phyloP scores from a whole-genome alignment of 2,888 invertebrate genomes.

The Oscheius sp. region DNA sequence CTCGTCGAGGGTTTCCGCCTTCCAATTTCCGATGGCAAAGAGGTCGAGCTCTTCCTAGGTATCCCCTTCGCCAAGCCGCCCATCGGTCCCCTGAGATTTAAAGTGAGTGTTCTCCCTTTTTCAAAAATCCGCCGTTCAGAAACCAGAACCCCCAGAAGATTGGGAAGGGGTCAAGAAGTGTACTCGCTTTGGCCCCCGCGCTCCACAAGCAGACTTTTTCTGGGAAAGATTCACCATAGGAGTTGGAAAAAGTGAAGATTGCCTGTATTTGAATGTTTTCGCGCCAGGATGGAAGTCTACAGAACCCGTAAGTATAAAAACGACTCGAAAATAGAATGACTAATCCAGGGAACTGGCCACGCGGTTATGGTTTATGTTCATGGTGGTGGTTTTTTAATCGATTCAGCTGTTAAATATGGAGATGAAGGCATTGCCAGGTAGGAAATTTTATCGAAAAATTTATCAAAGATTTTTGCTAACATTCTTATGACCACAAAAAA shows the following conservation, averaged over 20 bases:
- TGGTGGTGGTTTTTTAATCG: constrained; percentile 59
- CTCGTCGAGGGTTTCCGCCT: constrained; percentile 56
- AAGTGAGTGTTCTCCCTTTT: constrained; percentile 35
- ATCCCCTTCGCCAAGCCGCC: constrained; percentile 70
- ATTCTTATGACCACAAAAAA: too few species aligned
- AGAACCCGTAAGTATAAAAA: constrained; percentile 35
- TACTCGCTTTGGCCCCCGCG: constrained; percentile 56
- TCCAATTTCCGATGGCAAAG: constrained; percentile 48
- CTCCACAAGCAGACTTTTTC: constrained; percentile 54
- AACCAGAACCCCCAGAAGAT: constrained; percentile 44
- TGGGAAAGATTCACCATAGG: constrained; percentile 41
- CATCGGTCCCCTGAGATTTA: constrained; percentile 64
- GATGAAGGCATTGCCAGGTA: constrained; percentile 44
- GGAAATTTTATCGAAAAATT: not conserved
- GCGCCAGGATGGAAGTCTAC: constrained; percentile 46
- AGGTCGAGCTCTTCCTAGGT: constrained; percentile 61
- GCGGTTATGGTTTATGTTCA: constrained; percentile 64
- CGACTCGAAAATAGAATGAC: not conserved
- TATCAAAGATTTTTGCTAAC: too few species aligned
- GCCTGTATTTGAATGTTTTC: constrained; percentile 61
- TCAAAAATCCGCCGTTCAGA: constrained; percentile 33
- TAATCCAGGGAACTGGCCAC: constrained; percentile 39
- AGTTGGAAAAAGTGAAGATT: constrained; percentile 56
- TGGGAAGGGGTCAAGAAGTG: constrained; percentile 57
- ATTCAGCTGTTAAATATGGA: constrained; percentile 53